Conservation (phyloP, 2,888 invertebrate genomes). For the Tricholauxania praeusta region DNA sequence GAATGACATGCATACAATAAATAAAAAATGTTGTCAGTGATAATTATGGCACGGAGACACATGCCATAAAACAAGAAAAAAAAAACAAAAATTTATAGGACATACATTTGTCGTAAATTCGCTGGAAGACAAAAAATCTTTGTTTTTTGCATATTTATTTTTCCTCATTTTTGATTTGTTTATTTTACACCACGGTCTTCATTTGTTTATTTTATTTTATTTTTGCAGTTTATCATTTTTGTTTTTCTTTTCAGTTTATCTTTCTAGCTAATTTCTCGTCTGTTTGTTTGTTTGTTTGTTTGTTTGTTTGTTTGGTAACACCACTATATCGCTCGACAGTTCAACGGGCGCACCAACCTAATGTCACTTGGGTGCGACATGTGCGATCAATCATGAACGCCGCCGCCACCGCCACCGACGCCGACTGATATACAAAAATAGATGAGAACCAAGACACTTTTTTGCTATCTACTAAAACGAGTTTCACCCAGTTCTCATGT, state of each 20-base stretch:
- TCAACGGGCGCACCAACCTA: neutral
- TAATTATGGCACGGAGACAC: conserved; percentile 17
- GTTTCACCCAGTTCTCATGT: conserved; percentile 23
- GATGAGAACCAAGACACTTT: neutral
- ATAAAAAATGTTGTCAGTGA: conserved; percentile 1
- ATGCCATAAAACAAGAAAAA: conserved; percentile 16
- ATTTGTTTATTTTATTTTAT: neutral
- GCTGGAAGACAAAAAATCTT: neutral
- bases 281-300: neutral
- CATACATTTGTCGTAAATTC: neutral
- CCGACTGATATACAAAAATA: conserved; percentile 6
- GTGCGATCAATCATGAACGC: conserved; percentile 23
- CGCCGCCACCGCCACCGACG: conserved; percentile 4
- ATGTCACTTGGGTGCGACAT: conserved; percentile 25
- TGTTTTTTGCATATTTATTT: neutral
- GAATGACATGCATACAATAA: neutral
- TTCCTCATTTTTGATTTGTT: neutral
- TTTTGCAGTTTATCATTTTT: neutral
- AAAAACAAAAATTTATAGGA: neutral
- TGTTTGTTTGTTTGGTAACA: conserved; percentile 10
- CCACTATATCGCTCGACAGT: neutral
- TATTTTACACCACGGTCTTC: neutral
- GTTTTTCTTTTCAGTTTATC: no score
- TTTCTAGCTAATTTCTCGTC: no score
- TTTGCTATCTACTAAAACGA: neutral